Base-by-base conservation (phyloP, 92 coral and sea anemone genomes). In the Epizoanthus rinbou region DNA sequence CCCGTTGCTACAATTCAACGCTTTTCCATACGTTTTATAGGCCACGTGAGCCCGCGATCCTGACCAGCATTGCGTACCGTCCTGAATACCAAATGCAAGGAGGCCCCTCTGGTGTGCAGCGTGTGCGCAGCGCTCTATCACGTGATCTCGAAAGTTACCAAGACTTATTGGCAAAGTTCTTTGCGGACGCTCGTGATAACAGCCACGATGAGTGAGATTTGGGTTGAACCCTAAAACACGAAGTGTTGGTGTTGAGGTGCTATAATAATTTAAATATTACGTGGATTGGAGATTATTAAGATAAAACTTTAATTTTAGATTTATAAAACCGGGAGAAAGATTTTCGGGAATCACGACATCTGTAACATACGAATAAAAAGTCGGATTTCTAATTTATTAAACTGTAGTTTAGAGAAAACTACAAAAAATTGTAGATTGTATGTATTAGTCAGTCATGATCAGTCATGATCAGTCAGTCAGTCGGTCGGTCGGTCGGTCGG, bases 61-160 rank as follows among this genome's bases (percentile, higher is more conserved):
- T 37, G 81, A 59, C 81, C 81, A 76, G 47, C 81, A 76, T 25
- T 76, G 81, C 22, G 69, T 76, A 23, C 23, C 21, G 17, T 15
- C 43, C 22, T 37, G 69, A 54, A 76, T 76, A 59, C 81, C 81
- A 39, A 76, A 76, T 9, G 54, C 81, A 10, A 24, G 67, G 81
- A n/a, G 62, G 6, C 81, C 69, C 13, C n/a, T 19, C 14, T 76
- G 37, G 35, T 39, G 81, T 57, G 81, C 69, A 9, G 56, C 68
- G 4, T 15, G 59, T 18, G 69, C 81, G 28, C 69, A 76, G 0
- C 43, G 59, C 28, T 25, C 16, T 8, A 58, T 31, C 50, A 76
- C 69, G 1, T 76, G 3, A 19, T 15, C 5, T 11, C 25, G n/a
- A 58, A 59, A 76, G 22, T 9, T 76, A 3, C 81, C 81, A 35